Conservation (phyloP, 2,797 vertebrate species). For the Helarctos malayanus region DNA sequence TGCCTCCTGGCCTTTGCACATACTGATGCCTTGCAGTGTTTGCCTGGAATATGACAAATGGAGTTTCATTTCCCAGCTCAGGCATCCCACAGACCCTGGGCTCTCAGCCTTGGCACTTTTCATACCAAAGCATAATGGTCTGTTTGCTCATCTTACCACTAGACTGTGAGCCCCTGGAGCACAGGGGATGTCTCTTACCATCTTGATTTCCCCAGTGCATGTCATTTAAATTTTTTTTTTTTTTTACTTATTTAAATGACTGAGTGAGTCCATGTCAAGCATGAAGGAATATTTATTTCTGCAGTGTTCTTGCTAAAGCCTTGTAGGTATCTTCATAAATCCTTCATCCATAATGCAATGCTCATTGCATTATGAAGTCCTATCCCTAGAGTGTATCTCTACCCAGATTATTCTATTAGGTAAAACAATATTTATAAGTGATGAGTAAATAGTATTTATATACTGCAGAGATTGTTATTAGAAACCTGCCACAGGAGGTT, state of each 20-base stretch:
- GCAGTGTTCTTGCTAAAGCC: background rate
- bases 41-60: background rate
- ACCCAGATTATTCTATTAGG: background rate
- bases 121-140: background rate
- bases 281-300: background rate
- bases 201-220: background rate
- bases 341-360: background rate
- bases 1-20: background rate
- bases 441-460: background rate
- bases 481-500: background rate
- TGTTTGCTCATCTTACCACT: background rate
- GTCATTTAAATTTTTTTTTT: background rate
- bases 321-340: background rate
- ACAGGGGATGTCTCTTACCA: background rate
- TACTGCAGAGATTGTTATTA: background rate
- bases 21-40: background rate
- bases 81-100: background rate
- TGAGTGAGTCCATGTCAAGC: background rate
- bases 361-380: background rate
- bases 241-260: background rate
- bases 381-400: background rate
- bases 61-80: background rate
- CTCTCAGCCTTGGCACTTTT: background rate
- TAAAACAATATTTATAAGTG: background rate
- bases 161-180: background rate